Evolutionary conservation across 2,113 vertebrate genomes (phyloP).

Genomic region (Amia ocellicauda): DNA sequence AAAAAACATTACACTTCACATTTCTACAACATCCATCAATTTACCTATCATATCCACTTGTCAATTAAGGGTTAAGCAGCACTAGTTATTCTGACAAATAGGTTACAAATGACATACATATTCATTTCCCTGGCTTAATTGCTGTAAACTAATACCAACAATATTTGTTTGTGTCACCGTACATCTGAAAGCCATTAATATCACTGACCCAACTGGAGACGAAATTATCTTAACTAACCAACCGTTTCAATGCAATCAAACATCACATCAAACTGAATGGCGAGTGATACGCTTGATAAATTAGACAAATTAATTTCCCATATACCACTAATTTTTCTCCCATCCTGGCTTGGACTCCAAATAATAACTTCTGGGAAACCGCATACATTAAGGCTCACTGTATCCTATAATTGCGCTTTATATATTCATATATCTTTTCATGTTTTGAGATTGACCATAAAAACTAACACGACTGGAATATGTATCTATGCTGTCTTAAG

Average conservation of each 20-base stretch:
- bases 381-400: conserved; percentile 43
- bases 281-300: conserved; percentile 54
- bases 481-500: too few relatives aligned
- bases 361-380: conserved; percentile 29
- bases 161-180: conserved; percentile 52
- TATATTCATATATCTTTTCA: too few relatives aligned
- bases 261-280: conserved; percentile 56
- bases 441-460: too few relatives aligned
- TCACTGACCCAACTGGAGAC: conserved; percentile 44
- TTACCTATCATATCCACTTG: not conserved
- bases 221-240: conserved; percentile 70
- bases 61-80: conserved; percentile 1
- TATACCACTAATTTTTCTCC: conserved; percentile 38
- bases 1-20: not conserved
- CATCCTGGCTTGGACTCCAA: conserved; percentile 1
- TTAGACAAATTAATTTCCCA: conserved; percentile 55
- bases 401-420: not conserved
- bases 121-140: conserved; percentile 20
- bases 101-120: conserved; percentile 4
- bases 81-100: conserved; percentile 6
- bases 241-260: conserved; percentile 63
- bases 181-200: conserved; percentile 66
- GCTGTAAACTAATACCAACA: conserved; percentile 14
- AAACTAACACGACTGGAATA: too few relatives aligned
- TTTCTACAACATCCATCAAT: not conserved